Base-by-base conservation (phyloP, 2,888 invertebrate genomes). In the Podabrus alpinus region DNA sequence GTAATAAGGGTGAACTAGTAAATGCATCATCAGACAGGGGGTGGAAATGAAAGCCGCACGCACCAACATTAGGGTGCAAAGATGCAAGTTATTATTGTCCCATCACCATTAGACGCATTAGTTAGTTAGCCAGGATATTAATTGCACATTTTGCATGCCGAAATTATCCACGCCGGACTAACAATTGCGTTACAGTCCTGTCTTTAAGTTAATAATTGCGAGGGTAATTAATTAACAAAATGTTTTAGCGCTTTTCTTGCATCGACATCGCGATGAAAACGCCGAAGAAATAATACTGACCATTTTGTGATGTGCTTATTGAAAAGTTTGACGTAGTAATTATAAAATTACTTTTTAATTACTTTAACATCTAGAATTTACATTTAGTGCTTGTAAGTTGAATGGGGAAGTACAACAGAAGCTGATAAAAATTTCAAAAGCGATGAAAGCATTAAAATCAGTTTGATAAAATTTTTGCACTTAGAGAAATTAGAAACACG, bases 51-150 rank as follows among this genome's bases (percentile, higher is more conserved):
- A 68, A 60, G 45, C 68, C 19, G 68, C 68, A 71, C 70, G 70
- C 73, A 71, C 25, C 15, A 17, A 66, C 67, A 70, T 71, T 74
- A 71, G 67, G 67, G 74, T 61, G 71, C 67, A 29, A 64, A 68
- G 59, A 66, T 68, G 74, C 71, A 15, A 71, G 68, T 71, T 74
- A 71, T 74, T 74, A 74, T 68, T 68, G 17, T 17, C 25, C 61
- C 69, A 74, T 74, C 66, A 74, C 61, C 19, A 70, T 70, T 70
- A 74, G 69, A 69, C 25, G 66, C 25, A 66, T 10, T 73, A 73
- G 25, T 69, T 66, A 17, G 59, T 24, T 68, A 59, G 59, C 10
- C 13, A 10, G 24, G 15, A 17, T 64, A 64, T 64, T 64, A 64
- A 64, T 64, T 19, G 62, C 21, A 17, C 19, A 62, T 62, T 62